phyloP scores from a whole-genome alignment of 2,888 invertebrate genomes.

The Pomacea canaliculata region DNA sequence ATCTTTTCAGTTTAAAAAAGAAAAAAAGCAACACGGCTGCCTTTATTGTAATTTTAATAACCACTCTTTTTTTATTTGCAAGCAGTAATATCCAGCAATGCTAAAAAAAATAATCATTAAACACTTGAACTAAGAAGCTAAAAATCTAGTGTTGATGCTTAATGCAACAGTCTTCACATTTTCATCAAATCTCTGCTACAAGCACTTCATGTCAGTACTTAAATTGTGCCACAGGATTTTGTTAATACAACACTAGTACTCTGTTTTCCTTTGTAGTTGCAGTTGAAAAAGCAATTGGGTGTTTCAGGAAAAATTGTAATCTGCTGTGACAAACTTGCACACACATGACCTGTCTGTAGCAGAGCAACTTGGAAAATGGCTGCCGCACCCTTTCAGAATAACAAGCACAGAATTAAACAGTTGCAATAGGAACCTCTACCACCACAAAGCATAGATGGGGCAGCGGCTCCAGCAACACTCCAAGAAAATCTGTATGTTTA shows the following conservation, averaged over 20 bases:
- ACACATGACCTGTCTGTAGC: conserved; percentile 31
- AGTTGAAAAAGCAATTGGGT: too few species aligned
- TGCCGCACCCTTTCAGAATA: conserved; percentile 50
- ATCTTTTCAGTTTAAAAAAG: too few species aligned
- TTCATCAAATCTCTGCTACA: conserved; percentile 35
- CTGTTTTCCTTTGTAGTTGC: too few species aligned
- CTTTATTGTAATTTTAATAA: conserved; percentile 8
- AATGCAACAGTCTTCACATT: conserved; percentile 56
- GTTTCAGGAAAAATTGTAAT: too few species aligned
- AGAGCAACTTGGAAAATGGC: conserved; percentile 54
- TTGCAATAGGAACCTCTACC: conserved; percentile 10
- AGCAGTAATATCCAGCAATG: conserved; percentile 9
- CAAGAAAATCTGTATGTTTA: background rate
- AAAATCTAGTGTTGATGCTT: background rate
- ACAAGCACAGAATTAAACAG: conserved; percentile 19
- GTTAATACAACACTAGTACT: too few species aligned
- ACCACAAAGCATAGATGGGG: conserved; percentile 8
- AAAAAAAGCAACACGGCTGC: too few species aligned
- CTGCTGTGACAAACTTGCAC: too few species aligned
- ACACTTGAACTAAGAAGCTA: conserved; percentile 19
- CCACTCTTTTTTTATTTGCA: conserved; percentile 1
- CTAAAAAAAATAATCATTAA: conserved; percentile 9
- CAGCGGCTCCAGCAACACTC: conserved; percentile 16
- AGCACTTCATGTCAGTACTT: conserved; percentile 13
- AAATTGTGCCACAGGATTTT: too few species aligned